Base-by-base conservation (phyloP, 2,888 invertebrate genomes). In the Nudaria mundana region DNA sequence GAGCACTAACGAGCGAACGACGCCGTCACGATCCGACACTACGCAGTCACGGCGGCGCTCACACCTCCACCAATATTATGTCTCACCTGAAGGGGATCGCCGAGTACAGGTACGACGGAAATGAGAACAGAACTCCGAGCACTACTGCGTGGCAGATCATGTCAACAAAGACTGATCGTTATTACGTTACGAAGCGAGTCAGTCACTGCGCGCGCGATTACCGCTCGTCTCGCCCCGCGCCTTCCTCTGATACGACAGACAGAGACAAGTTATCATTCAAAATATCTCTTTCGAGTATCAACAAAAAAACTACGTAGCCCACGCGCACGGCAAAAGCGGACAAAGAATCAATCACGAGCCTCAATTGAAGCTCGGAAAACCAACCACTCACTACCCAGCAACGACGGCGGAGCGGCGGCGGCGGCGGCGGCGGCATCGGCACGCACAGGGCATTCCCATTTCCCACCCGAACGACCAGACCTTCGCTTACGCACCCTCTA, bases 61-160 rank as follows among this genome's bases (percentile, higher is more conserved):
- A n/a, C n/a, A n/a, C n/a, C n/a, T n/a, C n/a, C n/a, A n/a, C n/a
- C n/a, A n/a, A n/a, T n/a, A n/a, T n/a, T n/a, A 37, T 30, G 26
- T 32, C n/a, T 83, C 79, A 86, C 85, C 84, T 84, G 81, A 83
- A 85, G 56, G 84, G 82, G 44, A 81, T 80, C 44, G 81, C 80
- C 57, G 86, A 77, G 71, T 84, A 85, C 47, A 86, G 63, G 62
- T 84, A 84, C 14, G 85, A 84, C 42, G 85, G 85, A 63, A 86
- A 66, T 54, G 86, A 86, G 55, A 84, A 77, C 58, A 86, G 58
- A 58, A 85, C 85, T 38, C 85, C 85, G 58, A 86, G 80, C 37
- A 85, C 83, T 57, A 86, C 76, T 56, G 84, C 81, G 76, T 84
- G 82, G 63, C 85, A 85, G 84, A 85, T 85, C 58, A 56, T 76